A percentile compares a stretch with the other conserved stretches of the same genome.
These are phyloP conservation scores for Gobius niger DNA, from an alignment of 2,113 vertebrate genomes.

Conservation along the genomic window DNA sequence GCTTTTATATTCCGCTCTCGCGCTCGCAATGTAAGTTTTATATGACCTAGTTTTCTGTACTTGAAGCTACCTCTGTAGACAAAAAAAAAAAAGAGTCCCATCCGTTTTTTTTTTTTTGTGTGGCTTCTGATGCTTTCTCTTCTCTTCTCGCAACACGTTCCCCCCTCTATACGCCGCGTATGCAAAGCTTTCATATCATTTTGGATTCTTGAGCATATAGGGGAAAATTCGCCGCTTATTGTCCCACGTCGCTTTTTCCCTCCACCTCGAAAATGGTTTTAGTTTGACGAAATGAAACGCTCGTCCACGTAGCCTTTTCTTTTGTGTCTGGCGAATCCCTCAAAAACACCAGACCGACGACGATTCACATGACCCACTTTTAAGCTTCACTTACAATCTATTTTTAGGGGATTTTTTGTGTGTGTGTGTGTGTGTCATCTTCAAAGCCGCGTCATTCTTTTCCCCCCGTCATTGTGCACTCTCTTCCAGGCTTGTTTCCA, in stretches of 20 bases:
- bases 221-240: neutral
- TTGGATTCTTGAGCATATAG: neutral
- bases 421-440: neutral
- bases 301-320: neutral
- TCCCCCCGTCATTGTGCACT: neutral
- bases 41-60: slow-evolving; percentile 8
- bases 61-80: slow-evolving; percentile 9
- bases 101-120: neutral
- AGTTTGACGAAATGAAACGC: neutral
- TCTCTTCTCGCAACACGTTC: neutral
- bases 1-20: neutral
- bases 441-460: neutral
- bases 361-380: slow-evolving; percentile 1
- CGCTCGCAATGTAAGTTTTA: slow-evolving; percentile 6
- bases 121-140: neutral
- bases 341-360: neutral
- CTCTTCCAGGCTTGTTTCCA: neutral
- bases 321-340: neutral
- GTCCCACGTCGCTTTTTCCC: neutral
- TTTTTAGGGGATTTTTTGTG: neutral
- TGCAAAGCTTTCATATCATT: neutral
- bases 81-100: slow-evolving; percentile 4
- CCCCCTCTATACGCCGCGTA: neutral
- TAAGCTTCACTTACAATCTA: neutral
- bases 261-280: neutral